A percentile compares a stretch with the other conserved stretches of the same genome.
Conservation (phyloP, 1,140 invertebrate genomes). For the Sarcophaga bullata region DNA sequence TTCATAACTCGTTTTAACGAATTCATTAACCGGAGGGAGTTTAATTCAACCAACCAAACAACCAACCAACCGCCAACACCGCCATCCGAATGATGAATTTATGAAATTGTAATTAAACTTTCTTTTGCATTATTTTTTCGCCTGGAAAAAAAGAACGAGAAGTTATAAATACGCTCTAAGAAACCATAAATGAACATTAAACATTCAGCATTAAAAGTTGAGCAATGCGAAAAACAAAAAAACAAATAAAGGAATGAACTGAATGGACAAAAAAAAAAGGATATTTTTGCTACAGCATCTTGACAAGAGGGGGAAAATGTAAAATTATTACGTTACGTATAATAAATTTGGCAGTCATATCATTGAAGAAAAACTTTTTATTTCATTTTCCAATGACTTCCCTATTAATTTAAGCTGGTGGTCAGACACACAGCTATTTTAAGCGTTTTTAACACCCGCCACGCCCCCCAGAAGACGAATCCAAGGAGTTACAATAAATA, state of each 20-base stretch:
- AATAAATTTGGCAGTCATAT: slow-evolving; percentile 39
- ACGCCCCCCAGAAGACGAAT: neutral
- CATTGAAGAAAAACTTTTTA: neutral
- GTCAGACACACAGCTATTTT: neutral
- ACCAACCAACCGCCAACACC: neutral
- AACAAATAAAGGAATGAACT: neutral
- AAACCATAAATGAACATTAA: slow-evolving; percentile 33
- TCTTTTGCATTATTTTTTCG: neutral
- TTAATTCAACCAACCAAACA: neutral
- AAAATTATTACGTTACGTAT: slow-evolving; percentile 26
- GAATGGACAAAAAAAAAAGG: slow-evolving; percentile 6
- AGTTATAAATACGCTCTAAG: neutral
- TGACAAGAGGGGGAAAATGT: neutral
- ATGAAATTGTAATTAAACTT: slow-evolving; percentile 40
- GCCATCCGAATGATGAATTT: slow-evolving; percentile 21
- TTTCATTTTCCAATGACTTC: neutral
- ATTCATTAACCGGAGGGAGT: slow-evolving; percentile 35
- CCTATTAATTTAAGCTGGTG: neutral
- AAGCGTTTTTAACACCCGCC: slow-evolving; percentile 17
- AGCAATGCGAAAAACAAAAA: neutral
- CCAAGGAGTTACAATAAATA: neutral
- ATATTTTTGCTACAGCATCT: neutral
- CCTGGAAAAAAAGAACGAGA: neutral
- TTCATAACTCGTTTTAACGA: slow-evolving; percentile 31
- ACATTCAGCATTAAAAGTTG: neutral